A percentile compares a stretch with the other conserved stretches of the same genome.
phyloP scores from a whole-genome alignment of 2,888 invertebrate genomes.

The Leptogaster cylindrica region DNA sequence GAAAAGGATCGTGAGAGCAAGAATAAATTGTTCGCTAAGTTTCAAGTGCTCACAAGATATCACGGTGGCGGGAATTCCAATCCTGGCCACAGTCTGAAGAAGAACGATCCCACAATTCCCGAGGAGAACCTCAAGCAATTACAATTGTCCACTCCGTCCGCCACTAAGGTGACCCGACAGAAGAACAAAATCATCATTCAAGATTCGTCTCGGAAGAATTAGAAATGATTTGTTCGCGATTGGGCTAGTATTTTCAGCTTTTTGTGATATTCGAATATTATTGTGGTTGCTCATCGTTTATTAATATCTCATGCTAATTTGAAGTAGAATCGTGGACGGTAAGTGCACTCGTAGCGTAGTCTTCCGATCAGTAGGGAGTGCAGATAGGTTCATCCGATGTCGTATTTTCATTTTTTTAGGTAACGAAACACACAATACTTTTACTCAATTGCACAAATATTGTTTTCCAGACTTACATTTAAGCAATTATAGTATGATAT shows the following conservation, averaged over 20 bases:
- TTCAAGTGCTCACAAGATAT: constrained; percentile 63
- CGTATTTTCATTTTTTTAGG: too few relatives aligned
- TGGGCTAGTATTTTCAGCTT: neutral
- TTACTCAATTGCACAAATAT: too few relatives aligned
- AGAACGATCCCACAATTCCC: constrained; percentile 63
- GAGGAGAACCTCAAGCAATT: constrained; percentile 74
- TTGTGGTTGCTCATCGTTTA: neutral
- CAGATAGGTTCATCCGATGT: too few relatives aligned
- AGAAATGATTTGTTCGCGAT: constrained; percentile 23
- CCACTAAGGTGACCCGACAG: constrained; percentile 81
- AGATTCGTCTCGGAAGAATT: constrained; percentile 59
- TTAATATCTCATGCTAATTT: too few relatives aligned
- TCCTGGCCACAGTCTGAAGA: constrained; percentile 41
- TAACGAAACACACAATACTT: too few relatives aligned
- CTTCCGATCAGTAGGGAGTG: too few relatives aligned
- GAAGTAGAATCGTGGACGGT: too few relatives aligned
- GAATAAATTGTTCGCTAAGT: constrained; percentile 65
- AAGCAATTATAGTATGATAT: too few relatives aligned
- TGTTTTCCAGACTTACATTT: too few relatives aligned
- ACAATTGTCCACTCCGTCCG: constrained; percentile 70
- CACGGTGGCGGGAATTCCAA: constrained; percentile 49
- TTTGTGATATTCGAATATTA: constrained; percentile 17
- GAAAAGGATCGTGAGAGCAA: constrained; percentile 63
- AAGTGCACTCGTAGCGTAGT: too few relatives aligned
- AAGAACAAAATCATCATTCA: constrained; percentile 83